phyloP scores from a whole-genome alignment of 1,140 invertebrate species.

The Phymorhynchus buccinoides region DNA sequence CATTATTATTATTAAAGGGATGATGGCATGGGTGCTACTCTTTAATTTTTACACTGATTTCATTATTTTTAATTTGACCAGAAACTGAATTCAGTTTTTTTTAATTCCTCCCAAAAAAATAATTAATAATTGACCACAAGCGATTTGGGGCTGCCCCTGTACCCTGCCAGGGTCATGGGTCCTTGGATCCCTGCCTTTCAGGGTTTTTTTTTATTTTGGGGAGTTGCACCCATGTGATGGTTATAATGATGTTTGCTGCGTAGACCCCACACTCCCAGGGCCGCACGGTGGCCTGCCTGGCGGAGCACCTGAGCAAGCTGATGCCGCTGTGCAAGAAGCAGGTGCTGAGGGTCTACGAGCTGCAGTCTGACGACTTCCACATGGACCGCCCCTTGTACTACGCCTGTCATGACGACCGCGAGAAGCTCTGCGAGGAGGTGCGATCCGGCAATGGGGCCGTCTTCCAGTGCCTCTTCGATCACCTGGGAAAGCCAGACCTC shows the following conservation, averaged over 20 bases:
- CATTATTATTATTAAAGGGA: neutral
- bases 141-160: no score
- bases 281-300: constrained; percentile 88
- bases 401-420: constrained; percentile 89
- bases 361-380: constrained; percentile 93
- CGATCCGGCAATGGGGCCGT: constrained; percentile 81
- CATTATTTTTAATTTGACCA: no score
- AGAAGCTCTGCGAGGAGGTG: constrained; percentile 77
- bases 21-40: no score
- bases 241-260: neutral
- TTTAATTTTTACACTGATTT: no score
- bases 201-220: no score
- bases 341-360: constrained; percentile 87
- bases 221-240: no score
- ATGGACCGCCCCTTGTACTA: constrained; percentile 91
- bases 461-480: constrained; percentile 89
- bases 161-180: no score
- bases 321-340: constrained; percentile 81
- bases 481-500: constrained; percentile 84
- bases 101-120: no score
- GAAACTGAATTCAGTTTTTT: no score
- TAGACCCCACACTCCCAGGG: constrained; percentile 81
- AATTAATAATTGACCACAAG: no score
- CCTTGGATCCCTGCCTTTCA: no score
- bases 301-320: constrained; percentile 74